Percentiles rank a stretch among this genome's conserved stretches.
These are phyloP conservation scores for Poeciliopsis retropinna DNA, from an alignment of 2,113 vertebrate genomes.

Conservation along the genomic window DNA sequence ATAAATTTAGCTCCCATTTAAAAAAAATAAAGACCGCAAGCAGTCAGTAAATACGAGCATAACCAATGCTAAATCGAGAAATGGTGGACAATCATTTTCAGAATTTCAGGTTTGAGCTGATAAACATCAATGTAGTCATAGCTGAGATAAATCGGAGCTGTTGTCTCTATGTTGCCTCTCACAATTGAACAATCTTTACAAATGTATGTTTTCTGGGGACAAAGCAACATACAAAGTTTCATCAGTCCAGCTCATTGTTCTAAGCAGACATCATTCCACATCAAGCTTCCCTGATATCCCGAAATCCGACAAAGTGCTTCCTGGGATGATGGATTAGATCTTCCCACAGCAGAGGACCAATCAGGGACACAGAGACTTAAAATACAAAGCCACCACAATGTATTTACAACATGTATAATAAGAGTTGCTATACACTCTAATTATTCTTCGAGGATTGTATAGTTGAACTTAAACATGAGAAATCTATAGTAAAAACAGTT, in stretches of 20 bases:
- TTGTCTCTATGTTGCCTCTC: too few species aligned
- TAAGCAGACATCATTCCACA: neutral
- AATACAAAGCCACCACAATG: neutral
- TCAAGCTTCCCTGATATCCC: neutral
- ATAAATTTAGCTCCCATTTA: too few species aligned
- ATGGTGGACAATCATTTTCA: too few species aligned
- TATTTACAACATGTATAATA: neutral
- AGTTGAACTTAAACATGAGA: too few species aligned
- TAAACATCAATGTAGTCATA: neutral
- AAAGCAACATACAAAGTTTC: neutral
- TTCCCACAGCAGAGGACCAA: too few species aligned
- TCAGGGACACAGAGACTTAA: neutral
- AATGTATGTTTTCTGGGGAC: neutral
- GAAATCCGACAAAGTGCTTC: neutral
- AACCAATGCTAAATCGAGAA: too few species aligned
- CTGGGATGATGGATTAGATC: neutral
- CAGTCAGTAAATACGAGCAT: too few species aligned
- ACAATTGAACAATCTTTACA: neutral
- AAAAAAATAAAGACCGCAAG: too few species aligned
- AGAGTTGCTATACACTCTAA: neutral
- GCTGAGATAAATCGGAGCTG: neutral
- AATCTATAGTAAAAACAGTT: too few species aligned
- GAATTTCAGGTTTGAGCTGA: neutral
- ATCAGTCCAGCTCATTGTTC: neutral
- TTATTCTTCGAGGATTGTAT: neutral